A percentile compares a stretch with the other conserved stretches of the same genome.
Evolutionary conservation across 1,140 invertebrate genomes (phyloP).

Genomic region (Drusus annulatus): DNA sequence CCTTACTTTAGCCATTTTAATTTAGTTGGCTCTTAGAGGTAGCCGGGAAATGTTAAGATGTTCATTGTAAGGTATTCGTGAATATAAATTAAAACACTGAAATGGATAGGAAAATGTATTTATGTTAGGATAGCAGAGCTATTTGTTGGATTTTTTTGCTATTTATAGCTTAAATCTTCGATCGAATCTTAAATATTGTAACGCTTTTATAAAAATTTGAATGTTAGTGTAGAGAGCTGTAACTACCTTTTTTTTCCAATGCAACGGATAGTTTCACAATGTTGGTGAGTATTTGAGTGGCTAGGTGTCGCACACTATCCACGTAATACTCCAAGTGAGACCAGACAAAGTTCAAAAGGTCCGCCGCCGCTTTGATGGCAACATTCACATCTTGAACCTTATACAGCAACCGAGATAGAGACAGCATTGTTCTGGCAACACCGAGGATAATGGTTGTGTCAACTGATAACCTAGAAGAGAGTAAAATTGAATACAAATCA

Average conservation of each 20-base stretch:
- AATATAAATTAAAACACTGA: too few species aligned
- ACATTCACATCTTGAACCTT: slow-evolving; percentile 41
- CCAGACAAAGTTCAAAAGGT: slow-evolving; percentile 66
- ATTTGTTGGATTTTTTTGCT: too few species aligned
- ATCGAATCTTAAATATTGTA: too few species aligned
- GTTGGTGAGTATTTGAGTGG: slow-evolving; percentile 64
- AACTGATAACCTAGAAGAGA: slow-evolving; percentile 63
- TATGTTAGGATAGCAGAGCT: too few species aligned
- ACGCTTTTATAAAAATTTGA: neutral
- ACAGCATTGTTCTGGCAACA: slow-evolving; percentile 62
- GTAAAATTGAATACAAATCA: neutral
- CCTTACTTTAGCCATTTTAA: too few species aligned
- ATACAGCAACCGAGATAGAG: slow-evolving; percentile 61
- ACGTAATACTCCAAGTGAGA: slow-evolving; percentile 71
- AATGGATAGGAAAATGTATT: too few species aligned
- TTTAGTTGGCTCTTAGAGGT: too few species aligned
- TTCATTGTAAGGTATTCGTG: too few species aligned
- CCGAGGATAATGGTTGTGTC: slow-evolving; percentile 64
- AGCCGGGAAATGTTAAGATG: too few species aligned
- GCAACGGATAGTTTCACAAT: slow-evolving; percentile 64
- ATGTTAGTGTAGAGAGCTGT: neutral
- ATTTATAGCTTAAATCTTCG: too few species aligned
- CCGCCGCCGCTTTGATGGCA: slow-evolving; percentile 57
- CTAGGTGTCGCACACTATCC: slow-evolving; percentile 73
- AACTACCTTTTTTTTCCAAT: slow-evolving; percentile 61